Base-by-base conservation (phyloP, 1,140 invertebrate species). In the Drosophila rhopaloa region DNA sequence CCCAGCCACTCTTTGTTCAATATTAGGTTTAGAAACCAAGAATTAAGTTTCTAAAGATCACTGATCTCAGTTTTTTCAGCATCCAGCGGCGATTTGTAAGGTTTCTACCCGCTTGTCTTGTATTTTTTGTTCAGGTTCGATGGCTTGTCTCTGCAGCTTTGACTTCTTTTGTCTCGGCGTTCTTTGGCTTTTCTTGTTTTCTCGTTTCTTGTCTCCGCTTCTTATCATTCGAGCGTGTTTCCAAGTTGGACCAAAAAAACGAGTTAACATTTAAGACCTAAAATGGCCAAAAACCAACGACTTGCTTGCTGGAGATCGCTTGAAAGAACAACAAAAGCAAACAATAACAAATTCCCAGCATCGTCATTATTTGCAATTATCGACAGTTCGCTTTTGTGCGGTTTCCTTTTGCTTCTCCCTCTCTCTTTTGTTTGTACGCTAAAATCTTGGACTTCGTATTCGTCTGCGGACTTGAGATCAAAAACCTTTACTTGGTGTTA, bases 311-410 rank as follows among this genome's bases (percentile, higher is more conserved):
- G 27, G 71, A 51, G 83, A 84, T 75, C 81, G 50, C 47, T 54
- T 50, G 60, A 38, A 38, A 51, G 55, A 76, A 56, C 46, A 78
- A 74, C 66, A 78, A 79, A 60, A 71, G 47, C 55, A 81, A 71
- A 78, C 68, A 81, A 81, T 62, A 66, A 72, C 72, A 79, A 86
- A 79, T 68, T 68, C 68, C 65, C 66, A 83, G 66, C 76, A 57
- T 86, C 85, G 79, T 86, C 84, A 86, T 86, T 86, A 86, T 86
- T 86, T 83, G 83, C 83, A 86, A 86, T 86, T 86, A 86, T 86
- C 76, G 83, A 86, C 77, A 83, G 84, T 82, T 82, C 47, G 74
- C 83, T 74, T 88, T 88, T 59, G 71, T 83, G 75, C 62, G 72
- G 80, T 79, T 88, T 71, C 70, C 61, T 66, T 43, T 4, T 24